Percentiles rank a stretch among this genome's conserved stretches.
phyloP scores from a whole-genome alignment of 2,113 vertebrate genomes.

The Myodes glareolus region DNA sequence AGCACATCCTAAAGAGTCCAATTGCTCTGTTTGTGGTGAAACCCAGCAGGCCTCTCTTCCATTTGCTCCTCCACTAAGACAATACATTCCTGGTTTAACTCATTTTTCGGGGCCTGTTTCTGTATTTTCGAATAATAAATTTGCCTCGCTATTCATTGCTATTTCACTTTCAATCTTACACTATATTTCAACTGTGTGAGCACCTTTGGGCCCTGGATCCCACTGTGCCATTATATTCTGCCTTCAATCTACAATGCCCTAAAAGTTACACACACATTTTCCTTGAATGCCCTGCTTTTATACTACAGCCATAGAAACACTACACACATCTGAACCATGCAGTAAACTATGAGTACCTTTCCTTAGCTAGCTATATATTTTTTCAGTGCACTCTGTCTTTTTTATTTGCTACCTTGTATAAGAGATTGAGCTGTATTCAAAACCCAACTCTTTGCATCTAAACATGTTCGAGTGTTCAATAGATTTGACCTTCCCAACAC shows the following conservation, averaged over 20 bases:
- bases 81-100: not conserved
- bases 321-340: not conserved
- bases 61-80: not conserved
- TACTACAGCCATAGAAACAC: not conserved
- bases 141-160: not conserved
- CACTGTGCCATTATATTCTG: not conserved
- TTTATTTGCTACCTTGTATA: conserved; percentile 16
- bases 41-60: not conserved
- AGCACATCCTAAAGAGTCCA: not conserved
- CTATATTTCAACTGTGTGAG: not conserved
- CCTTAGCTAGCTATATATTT: not conserved
- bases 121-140: not conserved
- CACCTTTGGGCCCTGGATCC: not conserved
- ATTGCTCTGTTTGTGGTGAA: not conserved
- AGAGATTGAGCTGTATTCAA: not conserved
- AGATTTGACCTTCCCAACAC: not conserved
- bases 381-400: not conserved
- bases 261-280: not conserved
- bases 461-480: not conserved
- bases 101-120: not conserved
- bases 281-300: not conserved
- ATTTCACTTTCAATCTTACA: not conserved
- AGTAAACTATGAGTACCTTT: conserved; percentile 12
- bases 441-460: not conserved
- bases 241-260: not conserved